A percentile compares a stretch with the other conserved stretches of the same genome.
phyloP scores from a whole-genome alignment of 2,888 invertebrate species.

The Cerceris ruficornis region DNA sequence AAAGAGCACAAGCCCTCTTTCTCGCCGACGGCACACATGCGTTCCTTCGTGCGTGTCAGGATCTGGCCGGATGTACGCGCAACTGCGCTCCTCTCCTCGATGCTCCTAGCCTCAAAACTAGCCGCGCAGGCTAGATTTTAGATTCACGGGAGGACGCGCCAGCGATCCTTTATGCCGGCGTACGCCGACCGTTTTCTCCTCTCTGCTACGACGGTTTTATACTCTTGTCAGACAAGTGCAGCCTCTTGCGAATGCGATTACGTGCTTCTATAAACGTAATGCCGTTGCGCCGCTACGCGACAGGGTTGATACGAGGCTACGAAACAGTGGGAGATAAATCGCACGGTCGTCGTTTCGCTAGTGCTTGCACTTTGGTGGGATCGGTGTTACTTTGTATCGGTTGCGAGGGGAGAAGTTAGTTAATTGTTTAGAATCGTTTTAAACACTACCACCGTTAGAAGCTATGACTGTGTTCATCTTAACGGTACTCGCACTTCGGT shows the following conservation, averaged over 20 bases:
- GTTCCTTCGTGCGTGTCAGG: conserved; percentile 52
- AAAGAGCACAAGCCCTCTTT: conserved; percentile 35
- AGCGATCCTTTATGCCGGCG: conserved; percentile 56
- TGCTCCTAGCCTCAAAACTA: conserved; percentile 38
- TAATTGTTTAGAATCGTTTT: too few species aligned
- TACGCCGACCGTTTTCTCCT: conserved; percentile 41
- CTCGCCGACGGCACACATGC: conserved; percentile 38
- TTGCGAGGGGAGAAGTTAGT: too few species aligned
- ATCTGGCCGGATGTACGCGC: conserved; percentile 48
- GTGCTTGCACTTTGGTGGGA: not conserved
- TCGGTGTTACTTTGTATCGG: too few species aligned
- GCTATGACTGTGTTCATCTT: too few species aligned
- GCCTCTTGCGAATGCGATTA: conserved; percentile 61
- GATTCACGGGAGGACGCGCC: conserved; percentile 54
- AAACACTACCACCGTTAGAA: too few species aligned
- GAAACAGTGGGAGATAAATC: conserved; percentile 24
- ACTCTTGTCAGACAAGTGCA: conserved; percentile 62
- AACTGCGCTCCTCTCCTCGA: conserved; percentile 16
- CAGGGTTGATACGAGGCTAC: not conserved
- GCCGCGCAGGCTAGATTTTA: conserved; percentile 55
- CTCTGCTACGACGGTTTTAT: conserved; percentile 53
- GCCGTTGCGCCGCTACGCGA: conserved; percentile 12
- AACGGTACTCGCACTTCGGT: too few species aligned
- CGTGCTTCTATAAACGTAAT: conserved; percentile 60
- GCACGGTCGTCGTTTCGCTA: not conserved